phyloP scores from a whole-genome alignment of 37 sponge, comb jelly and placozoan genomes.

The Cliona cf. orientalis region DNA sequence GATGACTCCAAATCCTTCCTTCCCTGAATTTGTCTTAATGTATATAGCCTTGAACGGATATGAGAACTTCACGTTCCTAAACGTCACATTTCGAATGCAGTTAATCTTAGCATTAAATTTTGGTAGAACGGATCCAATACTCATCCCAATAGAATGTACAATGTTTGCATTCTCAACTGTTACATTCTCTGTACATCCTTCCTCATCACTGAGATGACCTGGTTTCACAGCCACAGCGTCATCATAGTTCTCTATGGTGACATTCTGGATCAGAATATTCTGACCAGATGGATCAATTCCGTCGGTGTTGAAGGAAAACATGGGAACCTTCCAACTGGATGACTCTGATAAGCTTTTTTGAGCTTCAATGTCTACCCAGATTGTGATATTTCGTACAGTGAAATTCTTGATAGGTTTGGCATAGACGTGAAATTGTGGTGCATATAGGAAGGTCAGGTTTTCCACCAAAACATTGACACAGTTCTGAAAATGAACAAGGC shows the following conservation, averaged over 20 bases:
- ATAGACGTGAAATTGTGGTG: slow-evolving; percentile 33
- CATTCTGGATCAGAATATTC: slow-evolving; percentile 39
- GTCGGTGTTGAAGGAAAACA: slow-evolving; percentile 54
- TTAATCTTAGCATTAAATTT: slow-evolving; percentile 20
- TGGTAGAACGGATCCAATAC: slow-evolving; percentile 53
- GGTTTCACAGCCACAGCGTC: slow-evolving; percentile 59
- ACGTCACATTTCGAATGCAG: slow-evolving; percentile 18
- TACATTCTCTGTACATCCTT: slow-evolving; percentile 36
- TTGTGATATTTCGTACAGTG: slow-evolving; percentile 3
- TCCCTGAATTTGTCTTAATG: slow-evolving; percentile 47
- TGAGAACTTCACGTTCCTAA: slow-evolving; percentile 22
- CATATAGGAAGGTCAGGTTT: not conserved
- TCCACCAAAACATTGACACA: not conserved
- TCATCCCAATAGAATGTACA: slow-evolving; percentile 30
- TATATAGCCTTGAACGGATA: slow-evolving; percentile 46
- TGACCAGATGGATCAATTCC: slow-evolving; percentile 44
- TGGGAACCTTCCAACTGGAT: slow-evolving; percentile 8
- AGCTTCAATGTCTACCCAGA: slow-evolving; percentile 22
- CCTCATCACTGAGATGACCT: not conserved
- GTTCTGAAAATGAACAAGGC: slow-evolving; percentile 3
- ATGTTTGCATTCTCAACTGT: slow-evolving; percentile 18
- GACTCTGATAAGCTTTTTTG: slow-evolving; percentile 6
- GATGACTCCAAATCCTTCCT: slow-evolving; percentile 32
- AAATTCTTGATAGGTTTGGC: not conserved
- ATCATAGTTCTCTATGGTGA: slow-evolving; percentile 43